Conservation (phyloP, 1,140 invertebrate genomes). For the Pogonomyrmex californicus region DNA sequence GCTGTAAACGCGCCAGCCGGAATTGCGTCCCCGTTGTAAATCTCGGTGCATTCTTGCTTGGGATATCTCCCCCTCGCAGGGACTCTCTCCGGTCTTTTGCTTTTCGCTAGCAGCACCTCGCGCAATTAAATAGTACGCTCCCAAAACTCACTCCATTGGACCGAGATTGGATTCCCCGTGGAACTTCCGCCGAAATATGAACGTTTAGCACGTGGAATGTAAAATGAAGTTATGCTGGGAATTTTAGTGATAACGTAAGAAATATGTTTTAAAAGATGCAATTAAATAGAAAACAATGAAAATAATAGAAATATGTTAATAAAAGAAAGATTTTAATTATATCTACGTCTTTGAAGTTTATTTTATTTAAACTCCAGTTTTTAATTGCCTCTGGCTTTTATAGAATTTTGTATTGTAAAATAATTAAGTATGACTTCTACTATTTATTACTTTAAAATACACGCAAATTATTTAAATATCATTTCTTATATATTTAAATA, state of each 20-base stretch:
- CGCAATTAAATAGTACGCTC: constrained; percentile 58
- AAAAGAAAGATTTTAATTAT: not conserved
- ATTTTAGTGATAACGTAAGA: constrained; percentile 14
- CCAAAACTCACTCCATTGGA: constrained; percentile 58
- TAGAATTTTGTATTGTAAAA: not conserved
- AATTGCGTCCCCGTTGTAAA: constrained; percentile 77
- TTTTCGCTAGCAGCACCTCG: constrained; percentile 44
- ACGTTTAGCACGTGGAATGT: constrained; percentile 32
- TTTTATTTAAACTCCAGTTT: not conserved
- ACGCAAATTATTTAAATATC: not conserved
- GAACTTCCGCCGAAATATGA: constrained; percentile 52
- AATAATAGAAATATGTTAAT: not conserved
- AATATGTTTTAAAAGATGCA: not conserved
- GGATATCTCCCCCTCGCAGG: constrained; percentile 33
- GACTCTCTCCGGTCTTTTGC: constrained; percentile 33
- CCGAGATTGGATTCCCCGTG: constrained; percentile 51
- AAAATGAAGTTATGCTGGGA: constrained; percentile 19
- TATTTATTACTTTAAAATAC: constrained; percentile 6
- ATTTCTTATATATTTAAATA: not conserved
- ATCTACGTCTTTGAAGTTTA: not conserved
- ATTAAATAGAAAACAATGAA: not conserved
- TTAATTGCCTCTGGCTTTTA: not conserved
- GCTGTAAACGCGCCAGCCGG: constrained; percentile 76
- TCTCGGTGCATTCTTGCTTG: constrained; percentile 73
- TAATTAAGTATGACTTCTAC: not conserved